Conservation (phyloP, 1,140 invertebrate genomes). For the Saxidomus purpurata region DNA sequence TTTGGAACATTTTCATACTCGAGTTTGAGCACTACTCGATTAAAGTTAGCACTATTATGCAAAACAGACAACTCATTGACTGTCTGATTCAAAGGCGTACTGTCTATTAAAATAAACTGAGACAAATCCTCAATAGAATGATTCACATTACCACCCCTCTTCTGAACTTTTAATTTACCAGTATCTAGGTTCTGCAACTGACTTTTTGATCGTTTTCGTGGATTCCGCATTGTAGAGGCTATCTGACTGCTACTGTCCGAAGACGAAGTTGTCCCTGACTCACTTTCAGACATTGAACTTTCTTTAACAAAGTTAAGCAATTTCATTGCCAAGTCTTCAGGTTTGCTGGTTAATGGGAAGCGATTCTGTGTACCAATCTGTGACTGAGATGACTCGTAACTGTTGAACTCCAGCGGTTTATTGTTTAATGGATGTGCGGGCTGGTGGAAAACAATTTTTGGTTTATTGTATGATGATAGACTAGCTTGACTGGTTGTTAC, state of each 20-base stretch:
- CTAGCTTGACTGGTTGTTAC: not conserved
- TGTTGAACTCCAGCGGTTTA: conserved; percentile 19
- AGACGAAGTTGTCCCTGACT: not conserved
- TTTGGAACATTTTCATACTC: conserved; percentile 60
- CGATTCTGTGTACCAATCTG: not conserved
- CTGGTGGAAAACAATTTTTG: conserved; percentile 71
- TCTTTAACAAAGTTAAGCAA: conserved; percentile 59
- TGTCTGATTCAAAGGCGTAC: not conserved
- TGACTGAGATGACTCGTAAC: not conserved
- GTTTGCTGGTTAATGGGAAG: not conserved
- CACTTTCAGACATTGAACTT: not conserved
- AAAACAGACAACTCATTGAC: conserved; percentile 35
- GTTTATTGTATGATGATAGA: conserved; percentile 19
- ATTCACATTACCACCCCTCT: conserved; percentile 1
- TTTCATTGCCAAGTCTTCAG: conserved; percentile 51
- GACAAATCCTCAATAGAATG: conserved; percentile 58
- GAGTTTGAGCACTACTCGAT: conserved; percentile 54
- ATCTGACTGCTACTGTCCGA: not conserved
- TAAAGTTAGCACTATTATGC: conserved; percentile 64
- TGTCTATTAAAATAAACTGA: conserved; percentile 59
- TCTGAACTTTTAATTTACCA: not conserved
- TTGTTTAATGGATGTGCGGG: conserved; percentile 19
- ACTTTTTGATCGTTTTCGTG: conserved; percentile 2
- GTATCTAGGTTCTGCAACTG: not conserved
- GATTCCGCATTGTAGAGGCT: not conserved